Evolutionary conservation across 2,797 vertebrate genomes (phyloP).

Genomic region (Harpagifer antarcticus): DNA sequence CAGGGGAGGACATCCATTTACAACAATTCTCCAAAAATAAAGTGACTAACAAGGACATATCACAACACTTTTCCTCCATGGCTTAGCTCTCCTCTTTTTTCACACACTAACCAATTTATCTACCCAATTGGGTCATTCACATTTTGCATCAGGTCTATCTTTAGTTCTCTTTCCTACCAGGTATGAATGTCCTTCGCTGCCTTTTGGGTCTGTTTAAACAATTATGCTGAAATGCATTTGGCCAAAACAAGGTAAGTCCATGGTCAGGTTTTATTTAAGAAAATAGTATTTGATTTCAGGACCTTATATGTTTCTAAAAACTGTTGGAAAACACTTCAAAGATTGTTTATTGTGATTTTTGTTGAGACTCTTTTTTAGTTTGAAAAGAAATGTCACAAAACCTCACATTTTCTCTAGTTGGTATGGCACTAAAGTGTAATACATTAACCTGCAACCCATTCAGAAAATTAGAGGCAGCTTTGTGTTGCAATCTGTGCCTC

Average conservation of each 20-base stretch:
- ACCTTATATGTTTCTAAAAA: background rate
- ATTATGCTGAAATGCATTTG: too few relatives aligned
- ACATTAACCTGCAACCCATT: slow-evolving; percentile 15
- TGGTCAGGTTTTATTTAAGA: too few relatives aligned
- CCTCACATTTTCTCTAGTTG: background rate
- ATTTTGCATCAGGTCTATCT: background rate
- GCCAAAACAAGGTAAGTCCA: too few relatives aligned
- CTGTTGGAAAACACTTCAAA: background rate
- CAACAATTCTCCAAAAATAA: too few relatives aligned
- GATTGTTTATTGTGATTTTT: background rate
- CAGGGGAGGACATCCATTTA: background rate
- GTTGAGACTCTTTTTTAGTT: background rate
- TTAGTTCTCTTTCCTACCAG: background rate
- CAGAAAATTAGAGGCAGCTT: slow-evolving; percentile 27
- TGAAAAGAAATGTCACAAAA: too few relatives aligned
- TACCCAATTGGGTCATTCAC: background rate
- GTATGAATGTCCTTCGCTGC: background rate
- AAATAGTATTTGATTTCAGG: too few relatives aligned
- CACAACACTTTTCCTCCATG: too few relatives aligned
- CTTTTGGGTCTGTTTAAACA: background rate
- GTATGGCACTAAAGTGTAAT: too few relatives aligned
- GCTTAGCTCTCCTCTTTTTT: too few relatives aligned
- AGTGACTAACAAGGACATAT: background rate
- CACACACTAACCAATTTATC: too few relatives aligned
- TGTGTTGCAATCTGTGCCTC: background rate